phyloP scores from a whole-genome alignment of 2,113 vertebrate species.

The Tragelaphus strepsiceros region DNA sequence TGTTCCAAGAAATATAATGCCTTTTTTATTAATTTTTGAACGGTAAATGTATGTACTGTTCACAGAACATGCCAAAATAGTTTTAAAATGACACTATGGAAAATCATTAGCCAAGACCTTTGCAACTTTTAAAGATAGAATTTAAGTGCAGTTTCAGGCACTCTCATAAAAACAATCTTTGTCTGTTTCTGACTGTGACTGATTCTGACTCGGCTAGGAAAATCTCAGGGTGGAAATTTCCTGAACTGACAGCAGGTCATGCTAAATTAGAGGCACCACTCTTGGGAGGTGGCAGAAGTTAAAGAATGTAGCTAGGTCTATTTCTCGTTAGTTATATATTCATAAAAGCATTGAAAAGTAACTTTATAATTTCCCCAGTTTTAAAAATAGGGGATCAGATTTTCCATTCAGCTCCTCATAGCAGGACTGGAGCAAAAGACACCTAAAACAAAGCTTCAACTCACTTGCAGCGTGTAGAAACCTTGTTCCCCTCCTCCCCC shows the following conservation, averaged over 20 bases:
- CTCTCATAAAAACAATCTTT: slow-evolving; percentile 64
- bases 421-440: slow-evolving; percentile 25
- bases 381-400: slow-evolving; percentile 64
- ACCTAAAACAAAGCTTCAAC: not conserved
- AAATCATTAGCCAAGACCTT: slow-evolving; percentile 57
- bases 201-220: slow-evolving; percentile 58
- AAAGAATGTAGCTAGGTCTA: slow-evolving; percentile 58
- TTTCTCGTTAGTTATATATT: slow-evolving; percentile 64
- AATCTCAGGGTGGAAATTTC: slow-evolving; percentile 78
- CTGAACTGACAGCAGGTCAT: slow-evolving; percentile 59
- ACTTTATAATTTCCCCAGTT: slow-evolving; percentile 70
- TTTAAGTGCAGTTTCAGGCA: slow-evolving; percentile 52
- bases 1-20: slow-evolving; percentile 50
- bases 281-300: slow-evolving; percentile 34
- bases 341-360: slow-evolving; percentile 59
- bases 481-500: not conserved
- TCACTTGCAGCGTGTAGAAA: slow-evolving; percentile 50
- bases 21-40: slow-evolving; percentile 28
- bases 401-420: slow-evolving; percentile 69
- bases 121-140: slow-evolving; percentile 41
- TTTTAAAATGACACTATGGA: slow-evolving; percentile 56
- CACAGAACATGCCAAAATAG: slow-evolving; percentile 51
- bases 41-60: slow-evolving; percentile 49
- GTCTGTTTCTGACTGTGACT: slow-evolving; percentile 63
- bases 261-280: slow-evolving; percentile 57